Conservation (phyloP, 2,113 vertebrate genomes). For the Tychaedon coryphoeus region DNA sequence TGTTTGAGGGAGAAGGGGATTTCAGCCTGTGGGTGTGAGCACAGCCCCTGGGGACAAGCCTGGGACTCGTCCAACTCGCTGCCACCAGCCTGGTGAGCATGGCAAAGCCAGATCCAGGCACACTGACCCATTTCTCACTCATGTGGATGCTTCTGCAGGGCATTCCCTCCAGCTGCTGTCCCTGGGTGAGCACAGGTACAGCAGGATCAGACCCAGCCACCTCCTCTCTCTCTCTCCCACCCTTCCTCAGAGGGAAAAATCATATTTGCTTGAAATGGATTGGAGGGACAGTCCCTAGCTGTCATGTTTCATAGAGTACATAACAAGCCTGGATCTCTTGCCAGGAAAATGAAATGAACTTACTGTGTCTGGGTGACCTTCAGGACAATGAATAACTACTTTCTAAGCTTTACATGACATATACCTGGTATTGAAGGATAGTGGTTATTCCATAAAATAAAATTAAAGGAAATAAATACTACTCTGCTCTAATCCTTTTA, state of each 20-base stretch:
- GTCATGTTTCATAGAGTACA: neutral
- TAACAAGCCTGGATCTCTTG: conserved; percentile 33
- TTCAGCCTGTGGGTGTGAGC: neutral
- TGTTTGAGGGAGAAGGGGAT: neutral
- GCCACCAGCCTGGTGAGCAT: accelerated
- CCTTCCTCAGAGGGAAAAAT: neutral
- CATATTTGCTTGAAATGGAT: neutral
- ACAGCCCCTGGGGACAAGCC: accelerated
- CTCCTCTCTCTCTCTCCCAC: neutral
- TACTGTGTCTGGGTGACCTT: conserved; percentile 33
- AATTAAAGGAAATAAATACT: neutral
- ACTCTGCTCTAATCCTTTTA: neutral
- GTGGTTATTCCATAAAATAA: neutral
- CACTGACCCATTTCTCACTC: neutral
- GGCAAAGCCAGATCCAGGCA: accelerated
- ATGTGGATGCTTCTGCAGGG: accelerated
- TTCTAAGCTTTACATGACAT: conserved; percentile 8
- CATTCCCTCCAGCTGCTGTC: neutral
- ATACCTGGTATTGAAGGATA: neutral
- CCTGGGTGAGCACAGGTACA: neutral
- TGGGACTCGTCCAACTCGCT: neutral
- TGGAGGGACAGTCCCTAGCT: neutral
- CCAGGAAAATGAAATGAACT: conserved; percentile 56
- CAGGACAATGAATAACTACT: conserved; percentile 40
- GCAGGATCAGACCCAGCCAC: neutral